phyloP scores from a whole-genome alignment of 2,113 vertebrate species.

The Erythrolamprus reginae region DNA sequence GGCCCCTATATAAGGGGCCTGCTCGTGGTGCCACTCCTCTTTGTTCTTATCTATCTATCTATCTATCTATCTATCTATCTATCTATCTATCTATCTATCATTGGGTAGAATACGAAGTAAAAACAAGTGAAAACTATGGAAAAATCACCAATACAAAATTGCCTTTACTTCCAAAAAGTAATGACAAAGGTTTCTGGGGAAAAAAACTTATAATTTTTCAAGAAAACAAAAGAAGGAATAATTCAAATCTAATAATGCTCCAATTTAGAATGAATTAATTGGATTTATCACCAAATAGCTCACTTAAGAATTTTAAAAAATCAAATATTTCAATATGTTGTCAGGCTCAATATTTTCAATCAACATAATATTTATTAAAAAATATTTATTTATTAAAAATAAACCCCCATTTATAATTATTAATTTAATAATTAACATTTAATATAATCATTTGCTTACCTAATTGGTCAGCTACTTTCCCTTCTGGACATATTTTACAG shows the following conservation, averaged over 20 bases:
- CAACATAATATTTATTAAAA: background rate
- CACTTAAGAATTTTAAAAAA: background rate
- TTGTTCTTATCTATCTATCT: too few species aligned
- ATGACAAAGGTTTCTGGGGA: background rate
- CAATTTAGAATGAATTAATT: background rate
- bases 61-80: too few species aligned
- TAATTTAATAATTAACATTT: background rate
- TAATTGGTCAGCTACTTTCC: background rate
- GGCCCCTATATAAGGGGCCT: too few species aligned
- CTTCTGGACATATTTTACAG: background rate
- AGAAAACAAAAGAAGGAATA: too few species aligned
- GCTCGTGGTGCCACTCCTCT: too few species aligned
- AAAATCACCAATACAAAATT: background rate
- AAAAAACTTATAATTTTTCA: too few species aligned
- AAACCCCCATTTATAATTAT: background rate
- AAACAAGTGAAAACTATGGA: background rate
- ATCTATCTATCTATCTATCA: too few species aligned
- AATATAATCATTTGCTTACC: background rate
- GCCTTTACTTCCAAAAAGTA: background rate
- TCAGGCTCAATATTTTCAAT: background rate
- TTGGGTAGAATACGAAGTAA: background rate
- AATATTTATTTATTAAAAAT: too few species aligned
- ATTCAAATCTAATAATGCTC: background rate
- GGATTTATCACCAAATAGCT: background rate
- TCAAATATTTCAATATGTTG: background rate